A percentile compares a stretch with the other conserved stretches of the same genome.
Evolutionary conservation across 2,888 invertebrate species (phyloP).

Genomic region (Micoletzkya japonica): DNA sequence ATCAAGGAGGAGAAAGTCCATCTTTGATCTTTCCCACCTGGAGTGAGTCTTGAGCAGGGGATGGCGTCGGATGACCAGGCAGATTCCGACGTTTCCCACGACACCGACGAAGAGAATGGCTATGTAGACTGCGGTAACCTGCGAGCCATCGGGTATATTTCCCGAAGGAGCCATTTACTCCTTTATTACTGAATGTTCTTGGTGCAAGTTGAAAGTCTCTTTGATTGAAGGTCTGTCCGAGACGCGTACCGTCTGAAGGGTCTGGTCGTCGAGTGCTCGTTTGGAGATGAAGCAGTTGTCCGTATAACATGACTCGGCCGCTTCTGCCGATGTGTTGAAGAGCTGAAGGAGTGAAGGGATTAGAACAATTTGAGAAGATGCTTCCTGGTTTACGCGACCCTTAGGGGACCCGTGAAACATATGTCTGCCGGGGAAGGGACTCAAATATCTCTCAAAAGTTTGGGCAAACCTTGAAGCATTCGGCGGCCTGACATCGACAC

Average conservation of each 20-base stretch:
- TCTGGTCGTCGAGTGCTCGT: slow-evolving; percentile 37
- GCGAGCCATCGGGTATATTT: slow-evolving; percentile 19
- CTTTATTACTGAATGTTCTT: not conserved
- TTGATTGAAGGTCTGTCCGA: not conserved
- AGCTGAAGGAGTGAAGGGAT: slow-evolving; percentile 24
- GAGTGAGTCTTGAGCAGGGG: slow-evolving; percentile 47
- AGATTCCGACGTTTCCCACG: slow-evolving; percentile 44
- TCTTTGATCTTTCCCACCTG: too few relatives aligned
- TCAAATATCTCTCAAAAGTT: not conserved
- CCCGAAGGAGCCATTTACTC: not conserved
- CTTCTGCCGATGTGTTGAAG: slow-evolving; percentile 36
- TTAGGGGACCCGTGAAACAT: not conserved
- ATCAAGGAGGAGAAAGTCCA: too few relatives aligned
- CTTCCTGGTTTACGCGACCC: not conserved
- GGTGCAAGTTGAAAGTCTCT: not conserved
- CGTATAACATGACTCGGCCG: slow-evolving; percentile 45
- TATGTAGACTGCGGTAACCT: slow-evolving; percentile 42
- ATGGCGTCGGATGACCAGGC: slow-evolving; percentile 47
- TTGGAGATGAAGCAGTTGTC: slow-evolving; percentile 45
- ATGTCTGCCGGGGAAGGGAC: not conserved
- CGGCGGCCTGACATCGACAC: slow-evolving; percentile 4
- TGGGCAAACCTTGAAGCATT: slow-evolving; percentile 5
- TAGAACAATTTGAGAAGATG: not conserved
- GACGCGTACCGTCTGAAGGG: slow-evolving; percentile 34
- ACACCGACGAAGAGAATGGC: slow-evolving; percentile 44